Base-by-base conservation (phyloP, 2,888 invertebrate genomes). In the Tholera decimalis region DNA sequence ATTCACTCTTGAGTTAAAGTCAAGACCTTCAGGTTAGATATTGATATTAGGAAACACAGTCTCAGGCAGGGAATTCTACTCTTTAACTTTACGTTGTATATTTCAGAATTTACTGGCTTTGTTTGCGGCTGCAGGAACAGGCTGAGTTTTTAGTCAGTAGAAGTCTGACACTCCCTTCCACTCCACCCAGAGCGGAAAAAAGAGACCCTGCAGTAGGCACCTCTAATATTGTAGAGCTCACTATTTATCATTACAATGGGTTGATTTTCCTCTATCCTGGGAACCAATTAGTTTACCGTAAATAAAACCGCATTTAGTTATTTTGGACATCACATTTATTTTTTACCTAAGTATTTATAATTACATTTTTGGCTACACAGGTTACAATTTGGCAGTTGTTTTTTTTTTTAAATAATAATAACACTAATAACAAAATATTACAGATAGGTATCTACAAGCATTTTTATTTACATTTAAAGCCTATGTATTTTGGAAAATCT, bases 361-460 rank as follows among this genome's bases (percentile, higher is more conserved):
- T 68, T 75, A 74, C 59, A 71, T 70, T 69, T 77, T 75, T 68
- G 66, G 66, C 77, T 74, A 69, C 65, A 73, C 41, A 18, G 65
- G 55, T 78, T 83, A 83, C 72, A 79, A 64, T 79, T 83, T 70
- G 83, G 83, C 83, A 83, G 80, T 83, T 77, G 68, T 80, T 82
- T 73, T 65, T 60, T 28, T n/a, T n/a, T n/a, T n/a, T n/a, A n/a
- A n/a, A 58, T 69, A 54, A 60, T 77, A 58, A 55, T 77, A 73
- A 62, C 49, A 77, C 44, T 47, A 61, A 47, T 55, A 77, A 74
- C 58, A 66, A 58, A 58, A 54, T 57, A 59, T 69, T 72, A 71
- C 43, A 60, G 3, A 55, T n/a, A 56, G 5, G 11, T 70, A 55
- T 58, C 77, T 73, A 78, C 64, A 78, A 69, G 70, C 75, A 7